These are phyloP conservation scores for Octonoba sinensis DNA, from an alignment of 2,888 invertebrate species.

Conservation along the genomic window DNA sequence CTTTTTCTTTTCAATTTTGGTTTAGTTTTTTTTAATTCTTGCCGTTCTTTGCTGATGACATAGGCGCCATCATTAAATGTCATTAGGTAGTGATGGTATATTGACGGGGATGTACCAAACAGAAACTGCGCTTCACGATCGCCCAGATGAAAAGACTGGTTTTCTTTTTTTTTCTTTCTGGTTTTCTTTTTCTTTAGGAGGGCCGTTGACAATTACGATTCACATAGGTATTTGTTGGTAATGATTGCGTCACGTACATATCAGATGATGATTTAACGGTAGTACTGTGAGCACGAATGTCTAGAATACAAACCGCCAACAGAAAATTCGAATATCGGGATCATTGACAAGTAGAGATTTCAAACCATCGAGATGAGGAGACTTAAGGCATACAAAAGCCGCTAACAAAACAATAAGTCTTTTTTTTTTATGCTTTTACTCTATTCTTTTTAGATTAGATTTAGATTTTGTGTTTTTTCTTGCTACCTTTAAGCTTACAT, in stretches of 20 bases:
- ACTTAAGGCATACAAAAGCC: too few species aligned
- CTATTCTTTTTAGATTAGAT: too few species aligned
- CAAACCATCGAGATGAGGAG: too few species aligned
- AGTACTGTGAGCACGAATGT: neutral
- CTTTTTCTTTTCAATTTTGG: slow-evolving; percentile 17
- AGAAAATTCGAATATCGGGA: too few species aligned
- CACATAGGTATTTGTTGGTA: slow-evolving; percentile 52
- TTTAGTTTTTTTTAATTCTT: slow-evolving; percentile 15
- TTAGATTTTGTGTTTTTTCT: too few species aligned
- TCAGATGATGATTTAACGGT: slow-evolving; percentile 53
- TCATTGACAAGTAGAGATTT: too few species aligned
- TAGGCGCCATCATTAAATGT: slow-evolving; percentile 56
- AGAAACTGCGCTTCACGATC: slow-evolving; percentile 59
- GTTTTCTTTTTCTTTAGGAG: slow-evolving; percentile 1
- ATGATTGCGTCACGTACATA: slow-evolving; percentile 58
- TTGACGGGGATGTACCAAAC: slow-evolving; percentile 59
- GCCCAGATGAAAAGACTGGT: slow-evolving; percentile 41
- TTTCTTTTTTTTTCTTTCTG: slow-evolving; percentile 22
- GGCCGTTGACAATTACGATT: slow-evolving; percentile 55
- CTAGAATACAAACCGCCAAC: too few species aligned
- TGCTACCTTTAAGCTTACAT: too few species aligned
- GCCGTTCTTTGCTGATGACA: slow-evolving; percentile 44
- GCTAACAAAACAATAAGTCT: too few species aligned
- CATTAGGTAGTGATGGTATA: slow-evolving; percentile 54
- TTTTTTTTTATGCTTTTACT: too few species aligned